Conservation (phyloP, 2,888 invertebrate species). For the Alloscopus bannaensis region DNA sequence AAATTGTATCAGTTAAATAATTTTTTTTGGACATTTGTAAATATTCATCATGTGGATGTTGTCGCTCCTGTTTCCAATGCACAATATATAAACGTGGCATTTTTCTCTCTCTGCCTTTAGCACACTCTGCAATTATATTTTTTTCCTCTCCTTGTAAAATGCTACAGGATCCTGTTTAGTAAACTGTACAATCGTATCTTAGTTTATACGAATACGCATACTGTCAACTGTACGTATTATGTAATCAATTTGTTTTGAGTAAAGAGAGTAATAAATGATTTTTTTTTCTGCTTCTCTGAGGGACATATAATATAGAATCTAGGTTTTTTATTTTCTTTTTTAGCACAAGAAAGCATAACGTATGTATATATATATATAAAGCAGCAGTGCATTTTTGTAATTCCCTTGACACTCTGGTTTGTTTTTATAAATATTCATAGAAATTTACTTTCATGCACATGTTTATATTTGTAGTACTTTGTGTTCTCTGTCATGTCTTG, state of each 20-base stretch:
- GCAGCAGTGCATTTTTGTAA: conserved; percentile 24
- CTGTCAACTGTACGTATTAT: conserved; percentile 12
- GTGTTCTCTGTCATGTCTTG: too few relatives aligned
- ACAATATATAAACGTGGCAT: too few relatives aligned
- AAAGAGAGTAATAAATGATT: too few relatives aligned
- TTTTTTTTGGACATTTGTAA: conserved; percentile 54
- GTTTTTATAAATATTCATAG: too few relatives aligned
- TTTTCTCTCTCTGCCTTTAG: too few relatives aligned
- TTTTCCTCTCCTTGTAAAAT: conserved; percentile 11
- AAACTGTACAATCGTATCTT: conserved; percentile 27
- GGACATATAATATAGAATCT: conserved; percentile 26
- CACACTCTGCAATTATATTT: too few relatives aligned
- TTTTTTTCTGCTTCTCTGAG: too few relatives aligned
- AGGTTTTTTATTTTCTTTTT: conserved; percentile 32
- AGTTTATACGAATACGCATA: conserved; percentile 18
- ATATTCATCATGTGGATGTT: conserved; percentile 43
- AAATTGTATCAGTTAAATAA: conserved; percentile 54
- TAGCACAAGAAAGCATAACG: conserved; percentile 40
- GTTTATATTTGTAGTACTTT: too few relatives aligned
- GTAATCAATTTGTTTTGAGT: conserved; percentile 21
- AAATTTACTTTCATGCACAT: too few relatives aligned
- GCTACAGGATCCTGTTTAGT: conserved; percentile 18
- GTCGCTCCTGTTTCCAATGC: conserved; percentile 26
- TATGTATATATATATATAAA: neutral
- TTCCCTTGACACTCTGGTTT: too few relatives aligned